phyloP scores from a whole-genome alignment of 2,797 vertebrate species.

The Pseudochirops cupreus region DNA sequence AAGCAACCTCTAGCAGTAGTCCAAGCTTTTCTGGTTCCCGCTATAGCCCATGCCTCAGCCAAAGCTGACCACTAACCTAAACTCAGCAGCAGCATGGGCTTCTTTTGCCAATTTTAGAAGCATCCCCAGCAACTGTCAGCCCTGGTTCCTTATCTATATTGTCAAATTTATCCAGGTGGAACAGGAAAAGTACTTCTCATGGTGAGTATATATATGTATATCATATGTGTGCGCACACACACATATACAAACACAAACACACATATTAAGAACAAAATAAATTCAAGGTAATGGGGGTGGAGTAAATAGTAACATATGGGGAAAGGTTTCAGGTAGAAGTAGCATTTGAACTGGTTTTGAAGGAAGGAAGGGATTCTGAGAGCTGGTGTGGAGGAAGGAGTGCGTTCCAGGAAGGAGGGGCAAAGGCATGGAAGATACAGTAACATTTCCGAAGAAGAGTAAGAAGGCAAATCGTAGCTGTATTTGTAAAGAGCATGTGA shows the following conservation, averaged over 20 bases:
- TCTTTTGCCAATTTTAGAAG: not conserved
- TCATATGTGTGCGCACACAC: no score
- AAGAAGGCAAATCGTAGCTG: not conserved
- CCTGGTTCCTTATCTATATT: not conserved
- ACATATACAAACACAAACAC: no score
- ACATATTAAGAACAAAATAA: not conserved
- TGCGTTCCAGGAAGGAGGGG: not conserved
- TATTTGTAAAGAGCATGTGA: not conserved
- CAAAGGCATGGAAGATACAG: not conserved
- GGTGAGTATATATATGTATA: no score
- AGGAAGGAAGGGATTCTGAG: not conserved
- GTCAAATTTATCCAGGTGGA: not conserved
- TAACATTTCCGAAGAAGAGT: not conserved
- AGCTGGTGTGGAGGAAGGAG: not conserved
- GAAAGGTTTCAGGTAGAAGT: not conserved
- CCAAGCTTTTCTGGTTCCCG: not conserved
- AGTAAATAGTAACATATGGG: not conserved
- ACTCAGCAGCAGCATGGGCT: not conserved
- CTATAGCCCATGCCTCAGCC: not conserved
- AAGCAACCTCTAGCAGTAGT: not conserved
- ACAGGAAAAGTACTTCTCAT: not conserved
- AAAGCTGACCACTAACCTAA: not conserved
- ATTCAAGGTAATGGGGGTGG: not conserved
- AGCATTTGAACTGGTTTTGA: not conserved
- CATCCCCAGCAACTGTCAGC: not conserved